Evolutionary conservation across 2,888 invertebrate species (phyloP).

Genomic region (Melanargia galathea): DNA sequence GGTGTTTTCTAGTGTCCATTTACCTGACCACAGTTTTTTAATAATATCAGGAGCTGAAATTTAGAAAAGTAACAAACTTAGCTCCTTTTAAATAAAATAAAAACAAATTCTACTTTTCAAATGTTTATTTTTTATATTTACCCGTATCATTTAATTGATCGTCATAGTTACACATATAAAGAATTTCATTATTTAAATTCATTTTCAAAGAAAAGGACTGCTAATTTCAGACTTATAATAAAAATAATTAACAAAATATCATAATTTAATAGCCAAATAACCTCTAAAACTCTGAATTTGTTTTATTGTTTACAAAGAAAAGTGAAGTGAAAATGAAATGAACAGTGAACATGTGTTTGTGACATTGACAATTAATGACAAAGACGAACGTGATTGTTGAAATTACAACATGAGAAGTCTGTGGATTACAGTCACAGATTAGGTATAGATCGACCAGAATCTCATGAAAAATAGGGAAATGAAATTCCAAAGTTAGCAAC

Average conservation of each 20-base stretch:
- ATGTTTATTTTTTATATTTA: slow-evolving; percentile 40
- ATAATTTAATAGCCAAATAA: slow-evolving; percentile 13
- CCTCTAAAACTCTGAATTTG: too few relatives aligned
- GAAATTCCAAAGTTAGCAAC: too few relatives aligned
- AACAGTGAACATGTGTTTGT: too few relatives aligned
- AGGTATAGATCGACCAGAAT: too few relatives aligned
- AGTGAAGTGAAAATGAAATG: too few relatives aligned
- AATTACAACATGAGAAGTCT: too few relatives aligned
- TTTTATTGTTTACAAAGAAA: too few relatives aligned
- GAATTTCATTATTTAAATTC: slow-evolving; percentile 26
- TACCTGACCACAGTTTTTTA: slow-evolving; percentile 59
- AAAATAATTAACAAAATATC: not conserved
- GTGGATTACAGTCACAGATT: too few relatives aligned
- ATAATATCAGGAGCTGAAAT: slow-evolving; percentile 58
- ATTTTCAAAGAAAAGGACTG: not conserved
- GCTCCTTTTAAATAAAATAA: not conserved
- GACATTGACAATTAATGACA: too few relatives aligned
- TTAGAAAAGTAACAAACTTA: not conserved
- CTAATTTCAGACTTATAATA: not conserved
- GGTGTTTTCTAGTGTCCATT: slow-evolving; percentile 57
- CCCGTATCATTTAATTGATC: slow-evolving; percentile 53
- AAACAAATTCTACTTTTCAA: not conserved
- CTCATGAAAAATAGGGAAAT: too few relatives aligned
- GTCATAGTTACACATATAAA: slow-evolving; percentile 68
- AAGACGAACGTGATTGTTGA: too few relatives aligned